Percentiles rank a stretch among this genome's conserved stretches.
phyloP scores from a whole-genome alignment of 2,888 invertebrate genomes.

The Acholoe squamosa region DNA sequence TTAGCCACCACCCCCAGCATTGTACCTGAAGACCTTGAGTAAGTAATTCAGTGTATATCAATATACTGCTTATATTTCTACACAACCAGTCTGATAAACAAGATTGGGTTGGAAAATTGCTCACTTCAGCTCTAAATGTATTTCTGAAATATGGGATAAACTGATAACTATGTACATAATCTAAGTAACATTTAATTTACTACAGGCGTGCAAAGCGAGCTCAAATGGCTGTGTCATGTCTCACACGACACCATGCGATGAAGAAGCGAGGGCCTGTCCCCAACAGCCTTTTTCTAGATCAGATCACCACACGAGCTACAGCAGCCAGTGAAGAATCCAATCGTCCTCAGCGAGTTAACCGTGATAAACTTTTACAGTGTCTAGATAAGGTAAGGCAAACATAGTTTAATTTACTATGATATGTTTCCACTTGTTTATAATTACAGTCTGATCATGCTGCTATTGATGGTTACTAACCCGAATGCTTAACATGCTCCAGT shows the following conservation, averaged over 20 bases:
- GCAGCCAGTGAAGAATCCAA: conserved; percentile 67
- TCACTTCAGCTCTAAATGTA: too few relatives aligned
- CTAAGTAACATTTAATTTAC: too few relatives aligned
- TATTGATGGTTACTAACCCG: too few relatives aligned
- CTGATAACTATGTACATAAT: too few relatives aligned
- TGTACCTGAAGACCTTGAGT: conserved; percentile 74
- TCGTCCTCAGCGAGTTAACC: conserved; percentile 65
- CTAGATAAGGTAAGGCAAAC: conserved; percentile 52
- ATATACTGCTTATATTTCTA: too few relatives aligned
- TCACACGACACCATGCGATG: conserved; percentile 88
- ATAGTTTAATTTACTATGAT: background rate
- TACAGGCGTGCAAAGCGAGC: conserved; percentile 90
- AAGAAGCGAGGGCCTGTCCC: conserved; percentile 92
- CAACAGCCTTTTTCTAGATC: conserved; percentile 87
- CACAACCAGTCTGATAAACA: too few relatives aligned
- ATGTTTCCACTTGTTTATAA: too few relatives aligned
- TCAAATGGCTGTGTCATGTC: conserved; percentile 86
- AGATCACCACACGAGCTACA: conserved; percentile 83
- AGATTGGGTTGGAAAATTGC: background rate
- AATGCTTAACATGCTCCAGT: too few relatives aligned
- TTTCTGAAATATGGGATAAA: too few relatives aligned
- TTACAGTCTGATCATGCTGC: too few relatives aligned
- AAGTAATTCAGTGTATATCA: too few relatives aligned
- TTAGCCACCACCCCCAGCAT: conserved; percentile 85
- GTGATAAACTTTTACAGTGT: conserved; percentile 72